phyloP scores from a whole-genome alignment of 2,888 invertebrate genomes.

The Rhodophaea formosa region DNA sequence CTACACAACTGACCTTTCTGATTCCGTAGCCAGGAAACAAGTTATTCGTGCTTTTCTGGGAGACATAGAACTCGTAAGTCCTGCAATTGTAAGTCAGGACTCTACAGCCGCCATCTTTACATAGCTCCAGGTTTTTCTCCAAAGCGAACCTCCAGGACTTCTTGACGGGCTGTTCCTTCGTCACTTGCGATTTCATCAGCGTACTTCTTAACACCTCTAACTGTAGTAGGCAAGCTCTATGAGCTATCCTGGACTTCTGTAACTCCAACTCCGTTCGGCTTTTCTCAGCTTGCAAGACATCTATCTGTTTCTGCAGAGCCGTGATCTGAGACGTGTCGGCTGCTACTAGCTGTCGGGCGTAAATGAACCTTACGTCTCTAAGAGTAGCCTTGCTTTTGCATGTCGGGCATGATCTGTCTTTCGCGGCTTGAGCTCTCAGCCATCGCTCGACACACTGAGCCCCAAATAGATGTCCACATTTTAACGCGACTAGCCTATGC shows the following conservation, averaged over 20 bases:
- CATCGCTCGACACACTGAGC: conserved; percentile 88
- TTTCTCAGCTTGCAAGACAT: conserved; percentile 79
- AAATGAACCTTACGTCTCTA: conserved; percentile 88
- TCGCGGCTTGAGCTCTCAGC: conserved; percentile 80
- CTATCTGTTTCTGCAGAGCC: conserved; percentile 82
- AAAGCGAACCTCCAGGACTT: conserved; percentile 72
- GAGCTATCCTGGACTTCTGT: conserved; percentile 58
- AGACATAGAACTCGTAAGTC: conserved; percentile 85
- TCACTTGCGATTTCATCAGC: conserved; percentile 54
- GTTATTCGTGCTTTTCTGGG: conserved; percentile 86
- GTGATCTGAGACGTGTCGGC: conserved; percentile 90
- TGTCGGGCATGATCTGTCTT: conserved; percentile 89
- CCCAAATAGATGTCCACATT: conserved; percentile 97
- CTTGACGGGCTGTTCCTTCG: conserved; percentile 44
- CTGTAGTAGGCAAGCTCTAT: conserved; percentile 51
- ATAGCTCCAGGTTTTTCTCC: conserved; percentile 85
- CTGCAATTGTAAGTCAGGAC: conserved; percentile 87
- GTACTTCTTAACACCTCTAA: conserved; percentile 53
- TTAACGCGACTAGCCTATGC: conserved; percentile 92
- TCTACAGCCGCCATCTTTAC: conserved; percentile 87
- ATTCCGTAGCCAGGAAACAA: conserved; percentile 91
- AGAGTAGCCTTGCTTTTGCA: conserved; percentile 88
- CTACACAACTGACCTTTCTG: conserved; percentile 85
- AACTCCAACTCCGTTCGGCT: conserved; percentile 83
- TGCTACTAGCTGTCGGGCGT: conserved; percentile 87